Evolutionary conservation across 2,113 vertebrate species (phyloP).

Genomic region (Panurus biarmicus): DNA sequence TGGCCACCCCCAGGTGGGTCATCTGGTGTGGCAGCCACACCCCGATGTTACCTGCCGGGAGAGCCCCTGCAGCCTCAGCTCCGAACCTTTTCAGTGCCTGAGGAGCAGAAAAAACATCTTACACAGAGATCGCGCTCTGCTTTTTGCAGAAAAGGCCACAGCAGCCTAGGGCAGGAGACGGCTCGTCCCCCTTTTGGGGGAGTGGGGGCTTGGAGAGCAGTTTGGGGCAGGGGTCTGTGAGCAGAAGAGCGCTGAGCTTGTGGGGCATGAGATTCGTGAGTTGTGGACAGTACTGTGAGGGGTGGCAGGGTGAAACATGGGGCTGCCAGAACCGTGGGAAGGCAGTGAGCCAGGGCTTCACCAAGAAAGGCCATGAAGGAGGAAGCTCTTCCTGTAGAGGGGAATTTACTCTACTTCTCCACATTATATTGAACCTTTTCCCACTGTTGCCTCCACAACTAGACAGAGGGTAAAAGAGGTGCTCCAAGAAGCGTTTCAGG

Average conservation of each 20-base stretch:
- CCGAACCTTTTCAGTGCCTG: not conserved
- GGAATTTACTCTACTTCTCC: not conserved
- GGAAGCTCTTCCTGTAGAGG: not conserved
- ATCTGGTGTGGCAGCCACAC: not conserved
- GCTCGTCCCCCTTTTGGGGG: accelerated
- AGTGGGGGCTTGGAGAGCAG: accelerated
- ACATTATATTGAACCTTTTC: not conserved
- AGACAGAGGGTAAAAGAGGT: not conserved
- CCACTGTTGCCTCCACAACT: not conserved
- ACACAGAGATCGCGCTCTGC: accelerated
- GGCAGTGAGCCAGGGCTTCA: not conserved
- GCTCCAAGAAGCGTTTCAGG: not conserved
- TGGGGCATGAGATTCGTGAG: not conserved
- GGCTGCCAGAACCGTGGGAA: not conserved
- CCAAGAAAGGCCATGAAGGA: not conserved
- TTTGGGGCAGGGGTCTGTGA: not conserved
- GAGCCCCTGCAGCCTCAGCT: not conserved
- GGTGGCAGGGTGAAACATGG: not conserved
- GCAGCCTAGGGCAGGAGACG: accelerated
- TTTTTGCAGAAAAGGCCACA: not conserved
- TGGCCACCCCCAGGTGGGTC: not conserved
- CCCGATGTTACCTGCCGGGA: not conserved
- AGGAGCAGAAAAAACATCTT: not conserved
- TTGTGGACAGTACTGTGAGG: not conserved
- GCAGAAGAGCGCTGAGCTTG: not conserved